Conservation (phyloP, 1,140 invertebrate species). For the Arion vulgaris region DNA sequence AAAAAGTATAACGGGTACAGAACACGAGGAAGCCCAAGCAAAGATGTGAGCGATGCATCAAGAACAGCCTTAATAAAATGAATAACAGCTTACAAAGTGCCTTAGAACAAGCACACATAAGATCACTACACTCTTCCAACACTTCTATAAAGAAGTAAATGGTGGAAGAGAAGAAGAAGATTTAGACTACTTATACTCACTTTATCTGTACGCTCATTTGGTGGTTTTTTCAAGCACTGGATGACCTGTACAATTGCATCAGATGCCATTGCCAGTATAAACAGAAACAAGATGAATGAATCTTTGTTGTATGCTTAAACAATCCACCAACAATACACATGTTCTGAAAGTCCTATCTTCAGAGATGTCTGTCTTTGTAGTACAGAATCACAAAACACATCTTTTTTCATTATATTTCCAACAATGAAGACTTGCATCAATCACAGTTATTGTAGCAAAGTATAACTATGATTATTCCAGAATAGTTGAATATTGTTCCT, state of each 20-base stretch:
- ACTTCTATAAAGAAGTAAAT: no score
- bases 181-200: slow-evolving; percentile 45
- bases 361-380: slow-evolving; percentile 23
- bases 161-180: no score
- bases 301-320: not conserved
- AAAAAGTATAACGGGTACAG: no score
- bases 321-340: not conserved
- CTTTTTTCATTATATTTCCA: not conserved
- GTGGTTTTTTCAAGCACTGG: slow-evolving; percentile 55
- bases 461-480: no score
- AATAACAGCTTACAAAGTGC: no score
- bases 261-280: slow-evolving; percentile 33
- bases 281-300: not conserved
- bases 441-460: no score
- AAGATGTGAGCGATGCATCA: no score
- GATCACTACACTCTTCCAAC: no score
- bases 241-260: slow-evolving; percentile 51
- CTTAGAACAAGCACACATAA: no score
- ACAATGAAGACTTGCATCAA: not conserved
- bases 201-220: slow-evolving; percentile 51
- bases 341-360: not conserved
- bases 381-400: slow-evolving; percentile 37
- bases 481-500: no score
- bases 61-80: no score
- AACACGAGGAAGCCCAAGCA: no score